Evolutionary conservation across 2,888 invertebrate genomes (phyloP), one percentile per base, ranked within the genome.

Genomic region (Mesorhabditis sp.): DNA sequence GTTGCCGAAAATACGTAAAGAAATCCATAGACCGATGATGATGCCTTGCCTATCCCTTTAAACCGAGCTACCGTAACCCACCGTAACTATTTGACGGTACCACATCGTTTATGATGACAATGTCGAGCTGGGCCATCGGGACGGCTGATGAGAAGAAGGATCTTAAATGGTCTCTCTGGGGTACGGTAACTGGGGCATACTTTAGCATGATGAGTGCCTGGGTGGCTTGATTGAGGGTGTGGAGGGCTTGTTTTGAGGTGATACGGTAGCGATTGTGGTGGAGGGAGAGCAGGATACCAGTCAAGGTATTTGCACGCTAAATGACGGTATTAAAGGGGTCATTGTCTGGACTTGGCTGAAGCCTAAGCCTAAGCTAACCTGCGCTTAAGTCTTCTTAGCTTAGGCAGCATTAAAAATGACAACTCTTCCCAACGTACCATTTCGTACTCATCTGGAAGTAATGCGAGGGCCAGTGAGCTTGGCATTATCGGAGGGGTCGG

Each of bases 141-240:
- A 70, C 63, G 4, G 70, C 45, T 4, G 67, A 66, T 28, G 72
- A 72, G 67, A 72, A 72, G 10, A 72, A 42, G 58, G 70, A 69
- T 45, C 72, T 72, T n/a, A 58, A 70, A 58, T 13, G 7, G 10
- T 10, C 10, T 43, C 15, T n/a, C 41, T 63, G n/a, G n/a, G 7
- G 10, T 44, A 45, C 5, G 7, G 43, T 7, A 42, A n/a, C 28
- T 44, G 7, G 45, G 42, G 15, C n/a, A 43, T 4, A 75, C 78
- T 75, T 78, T n/a, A 78, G 65, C 15, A 74, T 42, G 2, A 73
- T 72, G 62, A 78, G 66, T 7, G 75, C 72, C 62, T 78, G 76
- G 2, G 76, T 78, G 5, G 75, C 70, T 4, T 70, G 70, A 28
- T 73, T 70, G 43, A 78, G 66, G 3, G 76, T 41, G 67, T 75